These are phyloP conservation scores for Rhagologus leucostigma DNA, from an alignment of 2,113 vertebrate genomes.

Conservation along the genomic window DNA sequence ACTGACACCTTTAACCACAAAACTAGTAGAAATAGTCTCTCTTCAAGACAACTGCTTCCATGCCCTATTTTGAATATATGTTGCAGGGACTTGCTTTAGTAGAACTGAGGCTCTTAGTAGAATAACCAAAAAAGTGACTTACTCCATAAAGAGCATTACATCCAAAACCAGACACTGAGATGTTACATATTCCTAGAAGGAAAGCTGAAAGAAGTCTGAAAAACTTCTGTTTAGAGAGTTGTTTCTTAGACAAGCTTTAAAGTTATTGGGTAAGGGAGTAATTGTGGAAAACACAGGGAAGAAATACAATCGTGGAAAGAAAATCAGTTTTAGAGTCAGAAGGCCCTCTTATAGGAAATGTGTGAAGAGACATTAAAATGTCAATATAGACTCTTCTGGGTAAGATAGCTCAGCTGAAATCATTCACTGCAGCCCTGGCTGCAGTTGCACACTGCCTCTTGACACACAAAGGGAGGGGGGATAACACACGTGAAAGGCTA, in stretches of 20 bases:
- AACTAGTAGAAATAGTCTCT: not conserved
- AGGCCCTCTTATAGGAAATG: not conserved
- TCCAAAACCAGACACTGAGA: not conserved
- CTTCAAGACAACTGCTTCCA: not conserved
- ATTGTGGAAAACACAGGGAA: not conserved
- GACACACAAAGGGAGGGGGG: not conserved
- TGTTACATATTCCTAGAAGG: not conserved
- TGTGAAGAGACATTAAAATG: conserved; percentile 28
- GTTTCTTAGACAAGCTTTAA: not conserved
- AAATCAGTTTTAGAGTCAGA: conserved; percentile 13
- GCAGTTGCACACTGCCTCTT: not conserved
- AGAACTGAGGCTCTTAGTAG: not conserved
- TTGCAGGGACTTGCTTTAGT: not conserved
- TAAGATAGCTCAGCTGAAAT: conserved; percentile 7
- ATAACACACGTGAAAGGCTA: not conserved
- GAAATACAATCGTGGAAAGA: not conserved
- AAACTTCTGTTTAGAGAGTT: not conserved
- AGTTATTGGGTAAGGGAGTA: not conserved
- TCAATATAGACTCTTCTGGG: conserved; percentile 22
- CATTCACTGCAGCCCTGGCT: not conserved
- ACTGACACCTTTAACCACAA: not conserved
- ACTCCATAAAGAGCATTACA: not conserved
- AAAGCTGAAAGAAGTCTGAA: not conserved
- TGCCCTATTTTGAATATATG: not conserved
- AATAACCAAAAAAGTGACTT: not conserved